Evolutionary conservation across 2,888 invertebrate genomes (phyloP), one percentile per base, ranked within the genome.

Genomic region (Harmothoe impar): DNA sequence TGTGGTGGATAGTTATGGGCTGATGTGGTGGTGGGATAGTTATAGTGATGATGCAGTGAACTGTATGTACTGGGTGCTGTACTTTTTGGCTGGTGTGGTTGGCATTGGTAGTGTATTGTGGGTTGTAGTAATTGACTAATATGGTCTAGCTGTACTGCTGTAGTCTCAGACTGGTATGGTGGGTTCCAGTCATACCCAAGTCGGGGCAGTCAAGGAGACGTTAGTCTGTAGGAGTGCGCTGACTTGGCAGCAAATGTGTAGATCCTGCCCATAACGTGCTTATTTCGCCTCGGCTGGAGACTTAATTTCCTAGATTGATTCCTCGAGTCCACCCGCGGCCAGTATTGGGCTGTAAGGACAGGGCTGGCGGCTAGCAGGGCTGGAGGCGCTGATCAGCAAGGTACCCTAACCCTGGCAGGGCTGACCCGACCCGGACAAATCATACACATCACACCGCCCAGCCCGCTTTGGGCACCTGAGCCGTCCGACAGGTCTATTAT

Each of bases 251-350:
- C 23, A 3, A n/a, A 1, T 3, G 62, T 62, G 62, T 62, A 62
- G 62, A 12, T 3, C n/a, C 62, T 72, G 7, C n/a, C 25, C 72
- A 25, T 25, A n/a, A 72, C 72, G 25, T 72, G 72, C 72, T 72
- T 72, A 72, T 72, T 72, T 72, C 25, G 29, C 72, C 29, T 23
- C 25, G 15, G 72, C 29, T 29, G 72, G 72, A 23, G 72, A 72
- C 72, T 72, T 72, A 72, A 72, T 72, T 29, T 72, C 72, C 72
- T 25, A n/a, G 72, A 72, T 72, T 72, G 72, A 29, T 72, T 72
- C 72, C 31, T 15, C 23, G 25, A n/a, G 62, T 62, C n/a, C n/a
- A n/a, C n/a, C n/a, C 20, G 54, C 5, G 43, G 43, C 43, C 43
- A 43, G n/a, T n/a, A n/a, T n/a, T n/a, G 62, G 62, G 62, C 23